Percentiles rank a stretch among this genome's conserved stretches.
Evolutionary conservation across 1,140 invertebrate species (phyloP).

Genomic region (Brachionus asplanchnoidis): DNA sequence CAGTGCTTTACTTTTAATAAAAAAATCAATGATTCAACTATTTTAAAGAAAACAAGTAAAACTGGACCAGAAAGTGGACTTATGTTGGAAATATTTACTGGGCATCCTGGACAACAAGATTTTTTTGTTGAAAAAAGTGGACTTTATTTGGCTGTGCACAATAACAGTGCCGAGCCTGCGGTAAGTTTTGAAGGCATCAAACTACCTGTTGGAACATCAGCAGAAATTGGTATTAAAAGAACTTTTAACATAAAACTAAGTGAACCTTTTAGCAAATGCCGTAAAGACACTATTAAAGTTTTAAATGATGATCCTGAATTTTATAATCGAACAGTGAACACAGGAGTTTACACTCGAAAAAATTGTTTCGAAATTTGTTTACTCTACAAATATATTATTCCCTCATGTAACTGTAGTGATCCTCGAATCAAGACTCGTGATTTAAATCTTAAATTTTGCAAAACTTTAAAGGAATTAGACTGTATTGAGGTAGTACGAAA

Average conservation of each 20-base stretch:
- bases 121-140: not conserved
- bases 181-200: not conserved
- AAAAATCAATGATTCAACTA: not conserved
- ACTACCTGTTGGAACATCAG: not conserved
- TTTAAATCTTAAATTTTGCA: not conserved
- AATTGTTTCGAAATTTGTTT: constrained; percentile 25
- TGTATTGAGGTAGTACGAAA: not conserved
- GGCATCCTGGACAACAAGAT: not conserved
- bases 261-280: not conserved
- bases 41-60: not conserved
- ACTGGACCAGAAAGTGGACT: constrained; percentile 20
- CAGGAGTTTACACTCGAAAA: not conserved
- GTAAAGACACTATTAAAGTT: not conserved
- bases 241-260: not conserved
- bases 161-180: not conserved
- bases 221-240: not conserved
- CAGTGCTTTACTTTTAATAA: not conserved
- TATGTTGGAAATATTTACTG: constrained; percentile 17
- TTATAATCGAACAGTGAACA: not conserved
- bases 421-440: not conserved
- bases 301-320: not conserved
- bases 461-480: not conserved
- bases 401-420: constrained; percentile 18
- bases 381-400: not conserved
- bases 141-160: not conserved